Conservation (phyloP, 2,888 invertebrate species). For the Cryptophagus acutangulus region DNA sequence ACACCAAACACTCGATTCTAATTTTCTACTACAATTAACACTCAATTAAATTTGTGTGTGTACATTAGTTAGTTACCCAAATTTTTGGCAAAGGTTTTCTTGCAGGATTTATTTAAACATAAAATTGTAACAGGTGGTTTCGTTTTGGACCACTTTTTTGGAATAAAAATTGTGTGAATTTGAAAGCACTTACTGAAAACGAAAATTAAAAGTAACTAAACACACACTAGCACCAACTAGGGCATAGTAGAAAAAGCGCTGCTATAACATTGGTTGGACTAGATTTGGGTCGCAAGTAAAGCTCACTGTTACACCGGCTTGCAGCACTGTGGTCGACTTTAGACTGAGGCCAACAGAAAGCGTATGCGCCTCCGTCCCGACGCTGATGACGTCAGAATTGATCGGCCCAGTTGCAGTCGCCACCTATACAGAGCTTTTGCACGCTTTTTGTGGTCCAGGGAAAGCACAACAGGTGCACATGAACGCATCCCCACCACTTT, state of each 20-base stretch:
- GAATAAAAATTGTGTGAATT: too few species aligned
- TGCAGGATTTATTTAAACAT: too few species aligned
- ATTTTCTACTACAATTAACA: slow-evolving; percentile 12
- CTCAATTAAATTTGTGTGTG: too few species aligned
- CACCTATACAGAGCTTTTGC: slow-evolving; percentile 16
- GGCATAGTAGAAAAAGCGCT: too few species aligned
- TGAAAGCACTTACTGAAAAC: too few species aligned
- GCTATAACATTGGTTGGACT: too few species aligned
- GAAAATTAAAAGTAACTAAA: too few species aligned
- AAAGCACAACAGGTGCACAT: slow-evolving; percentile 7
- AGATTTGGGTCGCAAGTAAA: slow-evolving; percentile 25
- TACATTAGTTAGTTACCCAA: not conserved
- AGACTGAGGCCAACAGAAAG: slow-evolving; percentile 42
- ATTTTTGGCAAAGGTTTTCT: not conserved
- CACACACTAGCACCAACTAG: slow-evolving; percentile 34
- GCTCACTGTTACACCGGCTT: slow-evolving; percentile 37
- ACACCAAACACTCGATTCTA: slow-evolving; percentile 37
- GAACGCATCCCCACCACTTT: not conserved
- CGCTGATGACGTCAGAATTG: slow-evolving; percentile 41
- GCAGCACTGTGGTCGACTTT: slow-evolving; percentile 33
- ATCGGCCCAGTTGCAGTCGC: slow-evolving; percentile 18
- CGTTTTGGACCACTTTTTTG: too few species aligned
- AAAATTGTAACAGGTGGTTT: slow-evolving; percentile 21
- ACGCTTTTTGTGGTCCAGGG: slow-evolving; percentile 10
- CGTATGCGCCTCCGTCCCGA: slow-evolving; percentile 42